A percentile compares a stretch with the other conserved stretches of the same genome.
Conservation (phyloP, 2,888 invertebrate genomes). For the Hypercompe scribonia region DNA sequence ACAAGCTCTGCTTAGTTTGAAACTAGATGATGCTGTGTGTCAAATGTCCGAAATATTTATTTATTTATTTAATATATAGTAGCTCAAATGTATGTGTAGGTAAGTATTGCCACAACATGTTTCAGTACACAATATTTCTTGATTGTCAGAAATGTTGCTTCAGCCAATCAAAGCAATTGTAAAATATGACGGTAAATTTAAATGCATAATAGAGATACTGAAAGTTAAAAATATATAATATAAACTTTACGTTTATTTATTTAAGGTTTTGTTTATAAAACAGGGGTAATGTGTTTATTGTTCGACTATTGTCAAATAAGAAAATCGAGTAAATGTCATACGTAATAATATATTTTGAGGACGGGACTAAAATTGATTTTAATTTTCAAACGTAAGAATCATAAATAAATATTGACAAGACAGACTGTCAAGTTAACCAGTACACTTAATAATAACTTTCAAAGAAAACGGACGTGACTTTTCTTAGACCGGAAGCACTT, state of each 20-base stretch:
- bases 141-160: background rate
- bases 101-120: background rate
- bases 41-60: no score
- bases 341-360: background rate
- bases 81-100: no score
- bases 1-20: no score
- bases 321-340: no score
- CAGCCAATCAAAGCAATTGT: background rate
- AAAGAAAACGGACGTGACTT: background rate
- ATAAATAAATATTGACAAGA: background rate
- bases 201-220: no score
- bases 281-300: no score
- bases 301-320: no score
- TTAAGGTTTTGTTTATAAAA: no score
- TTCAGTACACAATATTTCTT: background rate
- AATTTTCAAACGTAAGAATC: background rate
- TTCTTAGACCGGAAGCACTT: background rate
- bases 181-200: background rate
- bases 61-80: no score
- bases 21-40: no score
- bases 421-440: background rate
- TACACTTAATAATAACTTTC: background rate
- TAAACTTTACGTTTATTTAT: no score
- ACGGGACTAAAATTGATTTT: background rate
- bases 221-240: no score